Percentiles rank a stretch among this genome's conserved stretches.
phyloP scores from a whole-genome alignment of 2,888 invertebrate species.

The Tachina grossa region DNA sequence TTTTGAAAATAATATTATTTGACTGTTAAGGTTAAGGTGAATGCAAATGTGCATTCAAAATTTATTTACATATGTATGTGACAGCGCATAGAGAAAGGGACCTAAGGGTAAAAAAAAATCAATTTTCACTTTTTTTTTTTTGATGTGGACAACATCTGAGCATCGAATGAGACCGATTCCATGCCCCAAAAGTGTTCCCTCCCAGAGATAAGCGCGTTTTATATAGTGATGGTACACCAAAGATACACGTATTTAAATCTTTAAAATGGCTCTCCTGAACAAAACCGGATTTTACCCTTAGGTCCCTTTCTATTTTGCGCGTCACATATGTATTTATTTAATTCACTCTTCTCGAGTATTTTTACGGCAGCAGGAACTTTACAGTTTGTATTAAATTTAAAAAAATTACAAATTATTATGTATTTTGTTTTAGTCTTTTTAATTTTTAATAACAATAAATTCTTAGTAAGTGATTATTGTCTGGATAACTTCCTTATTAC shows the following conservation, averaged over 20 bases:
- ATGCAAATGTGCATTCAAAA: slow-evolving; percentile 51
- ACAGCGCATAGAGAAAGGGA: too few species aligned
- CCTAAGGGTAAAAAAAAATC: too few species aligned
- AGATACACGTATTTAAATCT: too few species aligned
- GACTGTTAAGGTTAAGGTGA: slow-evolving; percentile 68
- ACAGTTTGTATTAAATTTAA: slow-evolving; percentile 11
- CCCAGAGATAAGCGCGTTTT: too few species aligned
- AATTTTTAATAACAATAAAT: slow-evolving; percentile 32
- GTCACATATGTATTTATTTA: slow-evolving; percentile 17
- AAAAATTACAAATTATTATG: slow-evolving; percentile 14
- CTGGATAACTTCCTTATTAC: slow-evolving; percentile 71
- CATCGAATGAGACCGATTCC: too few species aligned
- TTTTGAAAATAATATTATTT: neutral
- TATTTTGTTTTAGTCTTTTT: neutral
- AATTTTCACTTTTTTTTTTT: too few species aligned
- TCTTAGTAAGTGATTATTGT: slow-evolving; percentile 65
- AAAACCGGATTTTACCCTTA: too few species aligned
- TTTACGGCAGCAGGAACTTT: slow-evolving; percentile 32
- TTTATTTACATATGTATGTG: neutral
- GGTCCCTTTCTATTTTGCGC: too few species aligned
- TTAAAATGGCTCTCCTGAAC: too few species aligned
- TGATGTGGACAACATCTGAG: too few species aligned
- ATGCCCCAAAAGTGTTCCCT: too few species aligned
- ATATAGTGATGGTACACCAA: too few species aligned
- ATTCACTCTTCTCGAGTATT: neutral